Base-by-base conservation (phyloP, 1,140 invertebrate species). In the Neodiprion pinetum region DNA sequence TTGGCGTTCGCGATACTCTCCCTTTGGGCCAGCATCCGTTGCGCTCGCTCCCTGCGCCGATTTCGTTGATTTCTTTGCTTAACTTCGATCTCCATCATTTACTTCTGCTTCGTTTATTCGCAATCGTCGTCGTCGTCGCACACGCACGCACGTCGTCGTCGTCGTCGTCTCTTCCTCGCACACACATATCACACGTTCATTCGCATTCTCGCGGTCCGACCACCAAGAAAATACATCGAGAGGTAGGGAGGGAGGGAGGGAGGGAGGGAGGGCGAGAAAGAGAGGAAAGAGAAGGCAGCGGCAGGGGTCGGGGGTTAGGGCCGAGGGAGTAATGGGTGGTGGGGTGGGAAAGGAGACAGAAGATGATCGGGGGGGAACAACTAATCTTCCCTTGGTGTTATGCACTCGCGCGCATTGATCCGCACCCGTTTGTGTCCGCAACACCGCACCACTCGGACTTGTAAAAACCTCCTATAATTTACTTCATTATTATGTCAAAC, bases 11-110 rank as follows among this genome's bases (percentile, higher is more conserved):
- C 90, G 86, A 91, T 90, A 85, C 90, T 92, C 89, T 93, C 92
- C 88, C 93, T 91, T 90, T 93, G 92, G 85, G 94, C 94, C 90
- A 95, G 92, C 92, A 95, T 94, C 87, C 94, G 94, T 91, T 95
- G 94, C 80, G 94, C 94, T 85, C 95, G 92, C 90, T 96, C 95
- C 88, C 94, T 92, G 84, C 95, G 92, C 85, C 94, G 92, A 85
- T 95, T 96, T 88, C 95, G 93, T 89, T 96, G 94, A 85, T 91
- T 92, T 77, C 88, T 87, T 85, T 94, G 93, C 85, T 94, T 93
- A 90, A 95, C 93, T 89, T 93, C 92, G 91, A 92, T 91, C 89
- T 91, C 93, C 91, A 95, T 94, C 93, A 94, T 95, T 72, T 69
- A 76, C 74, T 65, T 28, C 7, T 9, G 8, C 47, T 28, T 4